These are phyloP conservation scores for Microctonus hyperodae DNA, from an alignment of 2,888 invertebrate genomes.

Conservation along the genomic window DNA sequence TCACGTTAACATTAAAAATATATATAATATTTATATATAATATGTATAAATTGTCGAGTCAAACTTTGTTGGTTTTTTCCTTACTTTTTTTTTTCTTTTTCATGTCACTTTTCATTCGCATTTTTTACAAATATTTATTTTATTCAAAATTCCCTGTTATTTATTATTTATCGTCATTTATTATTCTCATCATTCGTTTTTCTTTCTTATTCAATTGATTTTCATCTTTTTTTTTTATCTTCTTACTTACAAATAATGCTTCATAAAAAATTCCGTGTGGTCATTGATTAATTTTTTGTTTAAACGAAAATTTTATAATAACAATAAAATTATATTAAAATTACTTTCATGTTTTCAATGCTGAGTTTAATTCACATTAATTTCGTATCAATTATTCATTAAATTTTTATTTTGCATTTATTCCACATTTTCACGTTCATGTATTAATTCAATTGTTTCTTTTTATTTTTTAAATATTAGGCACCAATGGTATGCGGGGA, in stretches of 20 bases:
- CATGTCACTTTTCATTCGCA: neutral
- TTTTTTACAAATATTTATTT: neutral
- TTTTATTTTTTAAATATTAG: slow-evolving; percentile 55
- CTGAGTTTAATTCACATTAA: too few relatives aligned
- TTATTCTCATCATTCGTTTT: slow-evolving; percentile 3
- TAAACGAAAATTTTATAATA: neutral
- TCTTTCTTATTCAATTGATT: neutral
- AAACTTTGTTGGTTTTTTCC: slow-evolving; percentile 27
- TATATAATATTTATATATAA: slow-evolving; percentile 53
- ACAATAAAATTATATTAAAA: slow-evolving; percentile 21
- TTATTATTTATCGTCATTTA: neutral
- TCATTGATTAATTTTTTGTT: neutral
- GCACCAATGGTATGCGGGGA: slow-evolving; percentile 64
- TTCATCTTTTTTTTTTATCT: slow-evolving; percentile 12
- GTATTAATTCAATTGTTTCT: slow-evolving; percentile 38
- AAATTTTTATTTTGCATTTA: slow-evolving; percentile 33
- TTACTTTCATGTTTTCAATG: slow-evolving; percentile 13
- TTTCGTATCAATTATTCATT: slow-evolving; percentile 44
- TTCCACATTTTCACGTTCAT: slow-evolving; percentile 30
- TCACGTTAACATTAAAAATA: slow-evolving; percentile 63
- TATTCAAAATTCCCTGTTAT: neutral
- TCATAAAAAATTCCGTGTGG: slow-evolving; percentile 8
- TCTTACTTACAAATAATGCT: slow-evolving; percentile 8
- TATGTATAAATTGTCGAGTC: slow-evolving; percentile 63
- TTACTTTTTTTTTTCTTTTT: neutral